Percentiles rank a stretch among this genome's conserved stretches.
Evolutionary conservation across 1,140 invertebrate species (phyloP).

Genomic region (Aphidius ervi): DNA sequence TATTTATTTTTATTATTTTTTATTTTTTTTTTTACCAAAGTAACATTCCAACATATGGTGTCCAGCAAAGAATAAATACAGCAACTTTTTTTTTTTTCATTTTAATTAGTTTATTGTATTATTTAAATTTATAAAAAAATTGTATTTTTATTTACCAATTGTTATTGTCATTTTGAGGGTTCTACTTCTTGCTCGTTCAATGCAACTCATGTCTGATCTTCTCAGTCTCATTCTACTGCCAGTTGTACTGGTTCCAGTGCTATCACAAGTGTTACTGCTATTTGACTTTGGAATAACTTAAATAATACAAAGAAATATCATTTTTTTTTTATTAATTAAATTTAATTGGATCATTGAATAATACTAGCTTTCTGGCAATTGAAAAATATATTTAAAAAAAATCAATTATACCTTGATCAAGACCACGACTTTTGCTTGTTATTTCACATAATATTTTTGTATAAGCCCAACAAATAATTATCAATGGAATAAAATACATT

Average conservation of each 20-base stretch:
- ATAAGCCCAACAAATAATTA: constrained; percentile 72
- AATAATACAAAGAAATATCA: constrained; percentile 5
- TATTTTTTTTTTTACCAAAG: constrained; percentile 58
- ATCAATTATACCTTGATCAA: constrained; percentile 29
- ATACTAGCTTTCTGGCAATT: too few species aligned
- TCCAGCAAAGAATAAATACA: constrained; percentile 77
- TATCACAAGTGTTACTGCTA: constrained; percentile 24
- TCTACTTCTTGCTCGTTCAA: constrained; percentile 65
- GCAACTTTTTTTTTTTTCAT: constrained; percentile 47
- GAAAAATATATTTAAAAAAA: background rate
- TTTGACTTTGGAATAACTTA: constrained; percentile 25
- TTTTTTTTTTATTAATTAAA: too few species aligned
- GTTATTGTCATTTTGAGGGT: constrained; percentile 79
- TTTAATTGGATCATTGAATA: too few species aligned
- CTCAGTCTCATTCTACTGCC: constrained; percentile 51
- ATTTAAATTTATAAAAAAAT: too few species aligned
- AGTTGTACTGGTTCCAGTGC: constrained; percentile 25
- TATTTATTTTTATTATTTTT: background rate
- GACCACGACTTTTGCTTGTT: constrained; percentile 64
- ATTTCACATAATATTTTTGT: constrained; percentile 72
- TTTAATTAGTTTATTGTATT: too few species aligned
- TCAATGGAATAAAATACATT: constrained; percentile 73
- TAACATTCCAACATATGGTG: constrained; percentile 72
- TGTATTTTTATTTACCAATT: constrained; percentile 46
- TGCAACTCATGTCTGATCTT: constrained; percentile 66